These are phyloP conservation scores for Onthophagus sagittarius DNA, from an alignment of 2,888 invertebrate genomes.

Conservation along the genomic window DNA sequence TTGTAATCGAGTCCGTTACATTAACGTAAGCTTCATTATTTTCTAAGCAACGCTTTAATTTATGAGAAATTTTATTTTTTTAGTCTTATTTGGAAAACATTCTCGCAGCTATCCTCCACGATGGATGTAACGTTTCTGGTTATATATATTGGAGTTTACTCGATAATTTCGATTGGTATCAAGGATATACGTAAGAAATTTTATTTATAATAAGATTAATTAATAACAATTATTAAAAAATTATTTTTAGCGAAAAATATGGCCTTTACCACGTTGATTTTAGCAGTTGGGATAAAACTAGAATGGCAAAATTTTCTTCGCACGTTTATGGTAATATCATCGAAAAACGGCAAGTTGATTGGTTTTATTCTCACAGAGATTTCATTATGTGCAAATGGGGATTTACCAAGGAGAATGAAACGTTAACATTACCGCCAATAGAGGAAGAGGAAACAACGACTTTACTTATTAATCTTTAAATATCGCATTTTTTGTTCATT, in stretches of 20 bases:
- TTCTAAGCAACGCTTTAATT: background rate
- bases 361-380: no score
- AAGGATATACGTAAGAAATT: slow-evolving; percentile 61
- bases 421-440: no score
- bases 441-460: no score
- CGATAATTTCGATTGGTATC: slow-evolving; percentile 75
- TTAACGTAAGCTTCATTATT: slow-evolving; percentile 22
- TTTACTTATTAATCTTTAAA: no score
- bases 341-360: slow-evolving; percentile 31
- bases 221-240: background rate
- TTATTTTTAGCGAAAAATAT: slow-evolving; percentile 42
- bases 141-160: slow-evolving; percentile 73
- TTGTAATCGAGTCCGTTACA: slow-evolving; percentile 38
- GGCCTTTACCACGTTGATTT: slow-evolving; percentile 66
- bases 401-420: no score
- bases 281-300: slow-evolving; percentile 51
- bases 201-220: background rate
- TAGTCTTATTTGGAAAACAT: slow-evolving; percentile 46
- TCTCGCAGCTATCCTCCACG: slow-evolving; percentile 50
- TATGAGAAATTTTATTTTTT: slow-evolving; percentile 13
- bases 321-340: slow-evolving; percentile 53
- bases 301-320: slow-evolving; percentile 61
- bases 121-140: slow-evolving; percentile 56
- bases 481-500: no score
- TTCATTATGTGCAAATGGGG: no score